These are phyloP conservation scores for Eupeodes corollae DNA, from an alignment of 1,140 invertebrate genomes.

Conservation along the genomic window DNA sequence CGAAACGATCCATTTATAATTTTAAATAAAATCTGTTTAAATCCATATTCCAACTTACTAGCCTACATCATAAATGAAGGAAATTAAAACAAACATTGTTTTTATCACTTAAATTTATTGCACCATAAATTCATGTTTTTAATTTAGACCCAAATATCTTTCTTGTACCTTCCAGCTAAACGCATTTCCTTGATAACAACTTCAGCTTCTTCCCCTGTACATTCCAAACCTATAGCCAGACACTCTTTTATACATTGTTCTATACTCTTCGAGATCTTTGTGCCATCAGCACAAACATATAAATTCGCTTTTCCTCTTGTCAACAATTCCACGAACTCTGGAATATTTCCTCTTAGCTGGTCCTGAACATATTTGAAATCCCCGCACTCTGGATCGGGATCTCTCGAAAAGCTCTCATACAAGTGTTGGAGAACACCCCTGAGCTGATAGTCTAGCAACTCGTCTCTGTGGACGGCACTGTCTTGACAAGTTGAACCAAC, in stretches of 20 bases:
- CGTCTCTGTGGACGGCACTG: constrained; percentile 35
- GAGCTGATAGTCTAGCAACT: constrained; percentile 34
- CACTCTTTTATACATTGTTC: constrained; percentile 45
- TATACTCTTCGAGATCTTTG: constrained; percentile 59
- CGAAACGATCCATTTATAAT: too few species aligned
- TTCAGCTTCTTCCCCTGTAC: constrained; percentile 32
- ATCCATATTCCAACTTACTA: too few species aligned
- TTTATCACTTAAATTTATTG: too few species aligned
- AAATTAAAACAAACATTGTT: too few species aligned
- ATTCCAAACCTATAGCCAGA: constrained; percentile 38
- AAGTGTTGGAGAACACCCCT: constrained; percentile 43
- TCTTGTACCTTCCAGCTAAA: constrained; percentile 39
- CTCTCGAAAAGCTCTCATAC: constrained; percentile 53
- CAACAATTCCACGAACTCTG: constrained; percentile 46
- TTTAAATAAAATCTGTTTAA: too few species aligned
- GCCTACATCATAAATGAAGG: too few species aligned
- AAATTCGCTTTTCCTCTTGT: constrained; percentile 43
- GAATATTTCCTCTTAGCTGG: constrained; percentile 42
- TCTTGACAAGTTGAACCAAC: constrained; percentile 61
- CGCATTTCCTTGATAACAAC: constrained; percentile 37
- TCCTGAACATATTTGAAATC: constrained; percentile 51
- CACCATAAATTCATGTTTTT: too few species aligned
- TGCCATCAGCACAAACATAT: constrained; percentile 70
- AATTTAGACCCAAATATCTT: constrained; percentile 44
- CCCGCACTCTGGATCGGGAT: constrained; percentile 22